Evolutionary conservation across 2,113 vertebrate species (phyloP), one percentile per base, ranked within the genome.

Genomic region (Lampris megalopsis): DNA sequence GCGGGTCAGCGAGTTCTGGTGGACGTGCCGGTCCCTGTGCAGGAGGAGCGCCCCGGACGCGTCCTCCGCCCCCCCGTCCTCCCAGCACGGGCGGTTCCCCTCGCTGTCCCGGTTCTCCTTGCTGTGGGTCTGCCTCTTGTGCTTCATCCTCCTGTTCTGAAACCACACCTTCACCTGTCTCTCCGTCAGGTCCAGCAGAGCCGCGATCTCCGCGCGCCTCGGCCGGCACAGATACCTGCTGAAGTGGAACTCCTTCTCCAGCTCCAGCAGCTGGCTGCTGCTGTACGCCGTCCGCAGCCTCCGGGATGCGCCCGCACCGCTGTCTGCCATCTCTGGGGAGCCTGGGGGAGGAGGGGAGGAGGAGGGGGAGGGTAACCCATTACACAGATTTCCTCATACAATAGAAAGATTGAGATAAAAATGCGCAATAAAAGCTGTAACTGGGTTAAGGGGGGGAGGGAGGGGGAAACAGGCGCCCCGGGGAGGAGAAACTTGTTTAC

Each of bases 91-190:
- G 76, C 94, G 93, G 88, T 96, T 96, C 49, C 96, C 96, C 43
- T 98, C 96, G 2, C 93, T 82, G 93, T 97, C 95, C 53, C 97
- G 96, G 86, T 98, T 98, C 91, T 99, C 98, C 80, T 99, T 99
- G 90, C 96, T 95, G 73, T 98, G 97, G 1, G 96, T 99, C 90
- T 99, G 98, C 75, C 96, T 94, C 88, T 99, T 99, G 95, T 99
- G 98, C 72, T 99, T 99, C 98, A 99, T 99, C 85, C 98, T 95
- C 57, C 98, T 92, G 93, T 99, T 99, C 92, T 99, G 98, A 87
- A 99, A 99, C 98, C 98, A 99, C 73, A 99, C 98, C 92, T 99
- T 99, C 57, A 99, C 97, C 94, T 99, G 98, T 88, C 98, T 97
- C 90, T 99, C 98, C 0, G 96, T 98, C 90, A 99, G 91, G 93